Base-by-base conservation (phyloP, 2,888 invertebrate species). In the Cybosia mesomella region DNA sequence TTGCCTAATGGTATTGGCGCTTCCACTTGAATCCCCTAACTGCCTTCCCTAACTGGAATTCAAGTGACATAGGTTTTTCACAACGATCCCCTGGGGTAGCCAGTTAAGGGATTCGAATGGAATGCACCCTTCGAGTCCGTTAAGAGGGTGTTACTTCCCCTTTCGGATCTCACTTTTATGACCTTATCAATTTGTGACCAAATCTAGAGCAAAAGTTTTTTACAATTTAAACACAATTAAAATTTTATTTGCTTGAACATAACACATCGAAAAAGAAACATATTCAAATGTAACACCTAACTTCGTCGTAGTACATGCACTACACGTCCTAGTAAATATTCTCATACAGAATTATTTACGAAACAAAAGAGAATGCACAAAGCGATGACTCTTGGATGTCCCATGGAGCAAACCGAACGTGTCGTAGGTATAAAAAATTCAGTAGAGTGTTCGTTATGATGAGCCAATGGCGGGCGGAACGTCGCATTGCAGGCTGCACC, bases 401-500 rank as follows among this genome's bases (percentile, higher is more conserved):
- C 69, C 76, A 64, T 39, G 71, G 66, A 74, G 80, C 68, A 59
- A 68, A 58, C 81, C 69, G 69, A 80, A 77, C 75, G 79, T 79
- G 75, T 82, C 70, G 74, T 64, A 36, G 67, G 62, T 72, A 70
- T 82, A 77, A 83, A 83, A 82, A 82, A 83, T 80, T 82, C 81
- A 83, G 79, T 67, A 68, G 75, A 68, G 74, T 61, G 75, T 82
- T 75, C 76, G 77, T 77, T 84, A 82, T 85, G 85, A 83, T 77
- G 82, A 84, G 81, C 79, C 71, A 71, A 69, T 63, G 65, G 64
- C 66, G 64, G 54, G 54, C 60, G 59, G 34, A 64, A 81, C 87
- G 84, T 80, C 92, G 93, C 93, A 93, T 81, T 92, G 92, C 93
- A 92, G 92, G 86, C 82, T 89, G 89, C 91, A 80, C 84, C 82